Percentiles rank a stretch among this genome's conserved stretches.
These are phyloP conservation scores for Ellobius talpinus DNA, from an alignment of 2,113 vertebrate genomes.

Conservation along the genomic window DNA sequence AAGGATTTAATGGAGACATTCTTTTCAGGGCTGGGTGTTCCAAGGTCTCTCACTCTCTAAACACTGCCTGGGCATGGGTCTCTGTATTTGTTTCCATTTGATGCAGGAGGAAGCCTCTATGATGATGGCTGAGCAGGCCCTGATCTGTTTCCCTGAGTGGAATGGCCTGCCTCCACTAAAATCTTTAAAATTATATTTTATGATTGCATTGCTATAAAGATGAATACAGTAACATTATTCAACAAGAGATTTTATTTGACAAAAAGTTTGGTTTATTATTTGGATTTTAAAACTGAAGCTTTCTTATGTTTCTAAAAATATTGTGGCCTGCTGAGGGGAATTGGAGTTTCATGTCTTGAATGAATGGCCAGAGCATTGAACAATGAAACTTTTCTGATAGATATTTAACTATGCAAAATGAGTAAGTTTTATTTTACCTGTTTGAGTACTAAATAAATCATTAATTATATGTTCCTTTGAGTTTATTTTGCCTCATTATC, in stretches of 20 bases:
- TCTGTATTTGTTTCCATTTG: not conserved
- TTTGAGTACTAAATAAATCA: conserved; percentile 49
- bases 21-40: not conserved
- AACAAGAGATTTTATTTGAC: conserved; percentile 27
- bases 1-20: not conserved
- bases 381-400: conserved; percentile 40
- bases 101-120: too few species aligned
- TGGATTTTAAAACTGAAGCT: conserved; percentile 7
- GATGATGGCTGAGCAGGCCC: not conserved
- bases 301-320: not conserved
- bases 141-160: too few species aligned
- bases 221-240: not conserved
- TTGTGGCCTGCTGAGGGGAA: not conserved
- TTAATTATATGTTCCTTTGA: conserved; percentile 53
- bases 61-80: not conserved
- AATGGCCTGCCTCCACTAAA: too few species aligned
- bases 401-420: conserved; percentile 45
- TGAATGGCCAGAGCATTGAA: conserved; percentile 4
- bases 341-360: not conserved
- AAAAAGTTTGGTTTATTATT: not conserved
- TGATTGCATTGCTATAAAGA: not conserved
- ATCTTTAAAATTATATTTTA: not conserved
- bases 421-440: conserved; percentile 55
- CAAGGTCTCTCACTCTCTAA: not conserved
- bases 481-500: conserved; percentile 36